A percentile compares a stretch with the other conserved stretches of the same genome.
These are phyloP conservation scores for Montipora capitata DNA, from an alignment of 92 coral and sea anemone genomes.

Conservation along the genomic window DNA sequence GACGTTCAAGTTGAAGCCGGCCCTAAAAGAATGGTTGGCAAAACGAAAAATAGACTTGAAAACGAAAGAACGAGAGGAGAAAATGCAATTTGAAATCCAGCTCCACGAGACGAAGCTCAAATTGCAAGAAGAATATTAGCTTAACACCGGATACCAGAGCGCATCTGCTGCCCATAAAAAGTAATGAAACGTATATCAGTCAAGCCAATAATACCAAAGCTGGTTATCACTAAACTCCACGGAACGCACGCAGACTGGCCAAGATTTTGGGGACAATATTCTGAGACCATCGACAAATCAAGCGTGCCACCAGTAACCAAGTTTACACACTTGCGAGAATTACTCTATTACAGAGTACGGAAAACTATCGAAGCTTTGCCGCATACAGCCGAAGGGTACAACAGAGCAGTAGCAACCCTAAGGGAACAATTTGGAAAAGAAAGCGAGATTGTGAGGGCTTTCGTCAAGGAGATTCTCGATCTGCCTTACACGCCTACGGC, in stretches of 20 bases:
- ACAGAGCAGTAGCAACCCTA: conserved; percentile 55
- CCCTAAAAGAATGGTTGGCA: too few relatives aligned
- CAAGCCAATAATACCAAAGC: conserved; percentile 60
- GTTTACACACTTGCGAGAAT: conserved; percentile 53
- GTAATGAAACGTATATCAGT: too few relatives aligned
- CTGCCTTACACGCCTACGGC: conserved; percentile 58
- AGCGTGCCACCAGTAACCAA: conserved; percentile 47
- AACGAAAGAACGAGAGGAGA: too few relatives aligned
- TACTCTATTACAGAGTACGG: conserved; percentile 39
- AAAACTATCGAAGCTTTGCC: conserved; percentile 53
- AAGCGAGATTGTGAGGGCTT: conserved; percentile 53
- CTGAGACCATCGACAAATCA: too few relatives aligned
- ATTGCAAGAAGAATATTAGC: conserved; percentile 39
- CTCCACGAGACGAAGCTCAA: conserved; percentile 51
- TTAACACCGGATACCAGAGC: conserved; percentile 11
- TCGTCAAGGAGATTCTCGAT: conserved; percentile 42
- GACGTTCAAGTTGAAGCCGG: too few relatives aligned
- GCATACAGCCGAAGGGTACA: conserved; percentile 63
- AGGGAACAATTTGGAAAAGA: conserved; percentile 53
- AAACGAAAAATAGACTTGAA: background rate
- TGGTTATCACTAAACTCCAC: conserved; percentile 53
- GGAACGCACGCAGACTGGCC: conserved; percentile 66
- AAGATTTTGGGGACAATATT: conserved; percentile 56
- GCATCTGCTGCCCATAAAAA: conserved; percentile 9
- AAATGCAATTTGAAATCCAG: conserved; percentile 10